Percentiles rank a stretch among this genome's conserved stretches.
These are phyloP conservation scores for Acanthoscelides obtectus DNA, from an alignment of 2,888 invertebrate genomes.

Conservation along the genomic window DNA sequence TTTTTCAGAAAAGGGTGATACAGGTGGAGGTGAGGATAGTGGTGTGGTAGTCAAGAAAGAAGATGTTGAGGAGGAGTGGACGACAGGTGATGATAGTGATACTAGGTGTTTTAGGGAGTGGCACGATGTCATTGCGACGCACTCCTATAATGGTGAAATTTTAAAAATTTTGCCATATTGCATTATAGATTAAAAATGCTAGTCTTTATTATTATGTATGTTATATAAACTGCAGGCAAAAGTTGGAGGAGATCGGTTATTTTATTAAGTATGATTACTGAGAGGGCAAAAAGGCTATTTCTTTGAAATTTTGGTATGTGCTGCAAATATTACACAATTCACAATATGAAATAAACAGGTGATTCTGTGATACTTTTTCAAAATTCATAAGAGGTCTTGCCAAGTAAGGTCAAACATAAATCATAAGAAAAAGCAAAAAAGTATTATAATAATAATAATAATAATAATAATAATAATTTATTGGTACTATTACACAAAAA, in stretches of 20 bases:
- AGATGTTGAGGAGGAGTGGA: conserved; percentile 24
- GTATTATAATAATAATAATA: too few species aligned
- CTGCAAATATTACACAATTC: too few species aligned
- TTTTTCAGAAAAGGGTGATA: conserved; percentile 36
- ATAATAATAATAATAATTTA: too few species aligned
- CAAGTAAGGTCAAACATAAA: too few species aligned
- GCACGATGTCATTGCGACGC: conserved; percentile 78
- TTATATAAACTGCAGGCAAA: conserved; percentile 1
- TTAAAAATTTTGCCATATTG: conserved; percentile 95
- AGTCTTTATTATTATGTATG: conserved; percentile 19
- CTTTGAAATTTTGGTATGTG: not conserved
- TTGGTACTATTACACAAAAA: too few species aligned
- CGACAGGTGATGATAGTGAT: conserved; percentile 26
- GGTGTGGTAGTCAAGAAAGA: conserved; percentile 14
- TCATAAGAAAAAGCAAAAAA: too few species aligned
- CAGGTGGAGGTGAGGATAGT: conserved; percentile 19
- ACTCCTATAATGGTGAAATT: conserved; percentile 70
- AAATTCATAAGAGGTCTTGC: too few species aligned
- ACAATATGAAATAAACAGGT: too few species aligned
- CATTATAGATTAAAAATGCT: conserved; percentile 76
- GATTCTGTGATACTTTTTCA: too few species aligned
- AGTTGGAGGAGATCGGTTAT: not conserved
- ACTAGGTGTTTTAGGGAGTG: conserved; percentile 72
- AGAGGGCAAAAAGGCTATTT: not conserved
- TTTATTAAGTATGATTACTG: not conserved